Evolutionary conservation across 2,888 invertebrate genomes (phyloP).

Genomic region (Troides oblongomaculatus): DNA sequence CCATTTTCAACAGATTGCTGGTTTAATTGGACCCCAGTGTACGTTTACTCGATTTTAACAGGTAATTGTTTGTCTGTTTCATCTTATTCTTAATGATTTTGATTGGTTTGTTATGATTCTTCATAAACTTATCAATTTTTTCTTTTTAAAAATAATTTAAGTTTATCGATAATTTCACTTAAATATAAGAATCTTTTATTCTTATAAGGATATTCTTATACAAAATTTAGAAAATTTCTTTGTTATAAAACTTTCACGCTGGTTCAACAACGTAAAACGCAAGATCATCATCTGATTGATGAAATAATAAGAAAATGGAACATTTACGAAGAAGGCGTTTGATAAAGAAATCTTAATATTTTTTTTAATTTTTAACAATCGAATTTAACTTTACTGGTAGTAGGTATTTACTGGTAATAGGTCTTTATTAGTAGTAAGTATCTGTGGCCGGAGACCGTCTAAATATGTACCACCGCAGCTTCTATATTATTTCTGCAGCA

Average conservation of each 20-base stretch:
- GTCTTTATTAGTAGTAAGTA: too few relatives aligned
- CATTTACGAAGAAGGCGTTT: background rate
- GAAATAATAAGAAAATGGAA: background rate
- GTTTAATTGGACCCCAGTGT: constrained; percentile 53
- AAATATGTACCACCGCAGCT: too few relatives aligned
- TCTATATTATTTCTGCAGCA: too few relatives aligned
- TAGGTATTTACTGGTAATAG: too few relatives aligned
- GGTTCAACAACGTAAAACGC: background rate
- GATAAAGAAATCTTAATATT: background rate
- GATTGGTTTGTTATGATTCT: too few relatives aligned
- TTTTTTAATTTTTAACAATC: too few relatives aligned
- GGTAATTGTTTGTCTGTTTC: constrained; percentile 46
- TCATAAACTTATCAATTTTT: too few relatives aligned
- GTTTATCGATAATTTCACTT: too few relatives aligned
- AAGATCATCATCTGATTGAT: background rate
- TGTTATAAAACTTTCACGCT: too few relatives aligned
- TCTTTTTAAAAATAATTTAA: background rate
- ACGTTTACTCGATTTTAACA: constrained; percentile 46
- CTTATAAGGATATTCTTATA: background rate
- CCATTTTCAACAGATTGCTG: constrained; percentile 58
- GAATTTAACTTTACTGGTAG: too few relatives aligned
- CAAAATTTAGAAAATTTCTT: background rate
- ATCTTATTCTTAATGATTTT: too few relatives aligned
- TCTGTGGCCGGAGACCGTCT: too few relatives aligned
- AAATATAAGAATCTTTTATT: background rate